These are phyloP conservation scores for Trachurus trachurus DNA, from an alignment of 2,797 vertebrate species.

Conservation along the genomic window DNA sequence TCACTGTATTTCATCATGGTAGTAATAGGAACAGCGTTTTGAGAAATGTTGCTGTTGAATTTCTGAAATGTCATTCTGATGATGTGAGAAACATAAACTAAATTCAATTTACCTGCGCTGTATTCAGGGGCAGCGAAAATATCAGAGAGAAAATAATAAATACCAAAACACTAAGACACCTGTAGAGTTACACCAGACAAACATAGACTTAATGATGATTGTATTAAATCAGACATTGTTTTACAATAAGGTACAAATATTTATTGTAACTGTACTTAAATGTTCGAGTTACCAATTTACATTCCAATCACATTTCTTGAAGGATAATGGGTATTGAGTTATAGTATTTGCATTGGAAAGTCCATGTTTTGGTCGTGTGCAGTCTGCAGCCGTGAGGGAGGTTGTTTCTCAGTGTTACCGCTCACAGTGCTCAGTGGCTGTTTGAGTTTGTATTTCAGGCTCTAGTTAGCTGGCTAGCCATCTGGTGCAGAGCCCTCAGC, in stretches of 20 bases:
- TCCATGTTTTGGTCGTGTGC: conserved; percentile 2
- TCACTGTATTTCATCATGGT: neutral
- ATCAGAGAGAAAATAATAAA: conserved; percentile 4
- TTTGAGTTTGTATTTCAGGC: conserved; percentile 66
- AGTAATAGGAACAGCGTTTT: conserved; percentile 18
- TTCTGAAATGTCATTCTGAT: conserved; percentile 31
- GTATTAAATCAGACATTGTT: too few relatives aligned
- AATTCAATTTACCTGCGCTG: neutral
- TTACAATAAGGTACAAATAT: neutral
- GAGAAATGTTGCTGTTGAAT: conserved; percentile 35
- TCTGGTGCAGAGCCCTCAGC: conserved; percentile 67
- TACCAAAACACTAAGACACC: neutral
- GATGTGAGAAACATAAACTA: neutral
- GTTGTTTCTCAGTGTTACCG: conserved; percentile 24
- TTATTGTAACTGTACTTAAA: neutral
- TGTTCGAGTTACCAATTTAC: neutral
- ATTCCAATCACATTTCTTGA: neutral
- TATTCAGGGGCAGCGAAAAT: neutral
- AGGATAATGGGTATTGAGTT: conserved; percentile 1
- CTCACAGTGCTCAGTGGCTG: conserved; percentile 46
- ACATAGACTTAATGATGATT: neutral
- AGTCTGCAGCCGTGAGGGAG: conserved; percentile 12
- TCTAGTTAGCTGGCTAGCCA: conserved; percentile 63
- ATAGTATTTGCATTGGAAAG: neutral
- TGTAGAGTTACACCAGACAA: neutral